A percentile compares a stretch with the other conserved stretches of the same genome.
phyloP scores from a whole-genome alignment of 1,140 invertebrate genomes.

The Diorhabda carinulata region DNA sequence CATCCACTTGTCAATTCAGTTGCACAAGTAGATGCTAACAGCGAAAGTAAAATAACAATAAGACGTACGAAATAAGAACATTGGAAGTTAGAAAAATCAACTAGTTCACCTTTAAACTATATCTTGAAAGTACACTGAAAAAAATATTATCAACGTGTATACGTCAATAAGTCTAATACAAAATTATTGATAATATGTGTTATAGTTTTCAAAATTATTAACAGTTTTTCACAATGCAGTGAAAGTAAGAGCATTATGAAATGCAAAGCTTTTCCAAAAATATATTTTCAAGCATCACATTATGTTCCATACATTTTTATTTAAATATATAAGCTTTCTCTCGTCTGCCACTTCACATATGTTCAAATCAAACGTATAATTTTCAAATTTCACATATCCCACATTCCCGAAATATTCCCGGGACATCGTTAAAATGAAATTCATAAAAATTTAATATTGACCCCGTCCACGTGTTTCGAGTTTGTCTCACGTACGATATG shows the following conservation, averaged over 20 bases:
- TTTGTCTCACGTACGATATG: constrained; percentile 28
- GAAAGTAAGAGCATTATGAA: too few species aligned
- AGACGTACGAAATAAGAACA: background rate
- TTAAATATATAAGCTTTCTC: too few species aligned
- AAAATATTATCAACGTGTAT: too few species aligned
- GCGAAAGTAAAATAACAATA: constrained; percentile 16
- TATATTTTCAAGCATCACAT: too few species aligned
- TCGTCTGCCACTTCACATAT: too few species aligned
- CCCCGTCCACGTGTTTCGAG: constrained; percentile 3
- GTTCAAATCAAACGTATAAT: background rate
- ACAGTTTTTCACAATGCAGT: too few species aligned
- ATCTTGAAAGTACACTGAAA: background rate
- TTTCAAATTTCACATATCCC: background rate
- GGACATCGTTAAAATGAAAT: background rate
- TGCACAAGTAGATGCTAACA: constrained; percentile 26
- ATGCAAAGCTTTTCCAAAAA: too few species aligned
- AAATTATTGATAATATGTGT: too few species aligned
- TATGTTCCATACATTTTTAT: too few species aligned
- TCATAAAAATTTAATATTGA: constrained; percentile 7
- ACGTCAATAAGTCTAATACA: too few species aligned
- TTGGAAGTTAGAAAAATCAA: background rate
- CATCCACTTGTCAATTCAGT: constrained; percentile 29
- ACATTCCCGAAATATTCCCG: background rate
- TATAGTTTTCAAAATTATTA: too few species aligned
- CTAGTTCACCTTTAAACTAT: background rate